Percentiles rank a stretch among this genome's conserved stretches.
phyloP scores from a whole-genome alignment of 2,113 vertebrate species.

The human (Homo sapiens) region DNA sequence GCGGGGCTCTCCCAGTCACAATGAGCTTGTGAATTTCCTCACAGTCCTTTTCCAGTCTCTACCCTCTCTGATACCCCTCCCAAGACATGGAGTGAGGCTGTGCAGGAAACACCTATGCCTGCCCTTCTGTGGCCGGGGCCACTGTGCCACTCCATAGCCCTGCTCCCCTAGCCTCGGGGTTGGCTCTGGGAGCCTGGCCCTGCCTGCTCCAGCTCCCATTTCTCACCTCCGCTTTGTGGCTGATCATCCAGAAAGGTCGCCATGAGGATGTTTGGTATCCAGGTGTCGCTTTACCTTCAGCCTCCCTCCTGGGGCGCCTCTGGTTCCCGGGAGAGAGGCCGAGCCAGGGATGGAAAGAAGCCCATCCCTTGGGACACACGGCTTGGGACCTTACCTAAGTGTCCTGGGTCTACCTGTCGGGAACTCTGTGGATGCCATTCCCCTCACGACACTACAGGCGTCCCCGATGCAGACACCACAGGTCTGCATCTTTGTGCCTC shows the following conservation, averaged over 20 bases:
- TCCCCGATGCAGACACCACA: neutral
- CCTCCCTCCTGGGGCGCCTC: neutral
- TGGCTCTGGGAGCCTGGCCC: neutral
- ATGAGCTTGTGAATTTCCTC: neutral
- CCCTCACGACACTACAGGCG: rapidly evolving
- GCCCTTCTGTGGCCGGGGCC: neutral
- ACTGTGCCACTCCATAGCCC: neutral
- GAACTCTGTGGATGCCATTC: neutral
- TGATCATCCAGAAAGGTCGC: neutral
- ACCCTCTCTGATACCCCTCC: neutral
- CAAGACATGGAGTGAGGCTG: too few species aligned
- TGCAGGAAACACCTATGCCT: neutral
- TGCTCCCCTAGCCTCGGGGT: neutral
- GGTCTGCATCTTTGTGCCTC: neutral
- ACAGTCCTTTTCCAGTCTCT: neutral
- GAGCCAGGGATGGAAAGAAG: neutral
- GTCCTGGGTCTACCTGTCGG: neutral
- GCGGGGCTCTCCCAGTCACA: rapidly evolving
- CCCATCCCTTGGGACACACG: neutral
- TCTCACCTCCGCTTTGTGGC: neutral
- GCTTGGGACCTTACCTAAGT: neutral
- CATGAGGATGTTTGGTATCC: neutral
- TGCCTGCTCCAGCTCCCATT: neutral
- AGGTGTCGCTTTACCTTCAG: neutral
- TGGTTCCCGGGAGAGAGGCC: neutral